Conservation (phyloP, 2,113 vertebrate species). For the rat (Rattus norvegicus) region DNA sequence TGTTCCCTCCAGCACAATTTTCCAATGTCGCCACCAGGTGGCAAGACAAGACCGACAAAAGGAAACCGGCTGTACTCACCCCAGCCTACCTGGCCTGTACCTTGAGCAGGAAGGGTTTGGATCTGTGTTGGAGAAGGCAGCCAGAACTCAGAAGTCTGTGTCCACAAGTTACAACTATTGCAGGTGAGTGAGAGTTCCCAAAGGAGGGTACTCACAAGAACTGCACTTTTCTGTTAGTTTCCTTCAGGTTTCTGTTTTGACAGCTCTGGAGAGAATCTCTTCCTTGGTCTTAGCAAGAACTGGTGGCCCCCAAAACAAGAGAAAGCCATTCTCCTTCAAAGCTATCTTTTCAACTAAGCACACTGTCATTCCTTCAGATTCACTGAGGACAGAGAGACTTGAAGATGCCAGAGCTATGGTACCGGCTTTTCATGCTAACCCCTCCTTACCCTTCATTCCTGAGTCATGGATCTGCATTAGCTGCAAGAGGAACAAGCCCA, state of each 20-base stretch:
- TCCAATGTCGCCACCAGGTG: slow-evolving; percentile 36
- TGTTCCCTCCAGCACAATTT: not conserved
- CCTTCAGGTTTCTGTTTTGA: slow-evolving; percentile 21
- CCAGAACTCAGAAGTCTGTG: not conserved
- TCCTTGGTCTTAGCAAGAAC: not conserved
- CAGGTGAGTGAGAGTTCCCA: not conserved
- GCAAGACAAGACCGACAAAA: slow-evolving; percentile 48
- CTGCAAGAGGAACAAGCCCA: slow-evolving; percentile 29
- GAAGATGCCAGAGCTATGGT: slow-evolving; percentile 26
- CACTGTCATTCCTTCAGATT: not conserved
- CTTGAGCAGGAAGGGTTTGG: rapidly evolving
- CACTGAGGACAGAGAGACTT: not conserved
- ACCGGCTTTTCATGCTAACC: not conserved
- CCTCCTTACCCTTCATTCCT: not conserved
- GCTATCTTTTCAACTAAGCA: not conserved
- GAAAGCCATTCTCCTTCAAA: not conserved
- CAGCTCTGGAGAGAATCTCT: not conserved
- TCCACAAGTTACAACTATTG: not conserved
- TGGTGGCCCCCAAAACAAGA: not conserved
- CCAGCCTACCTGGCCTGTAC: rapidly evolving
- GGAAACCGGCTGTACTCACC: rapidly evolving
- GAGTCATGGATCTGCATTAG: slow-evolving; percentile 60
- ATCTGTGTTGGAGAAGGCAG: not conserved
- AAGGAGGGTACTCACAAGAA: not conserved
- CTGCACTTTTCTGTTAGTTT: not conserved